Base-by-base conservation (phyloP, 2,888 invertebrate species). In the Pristionchus fissidentatus region DNA sequence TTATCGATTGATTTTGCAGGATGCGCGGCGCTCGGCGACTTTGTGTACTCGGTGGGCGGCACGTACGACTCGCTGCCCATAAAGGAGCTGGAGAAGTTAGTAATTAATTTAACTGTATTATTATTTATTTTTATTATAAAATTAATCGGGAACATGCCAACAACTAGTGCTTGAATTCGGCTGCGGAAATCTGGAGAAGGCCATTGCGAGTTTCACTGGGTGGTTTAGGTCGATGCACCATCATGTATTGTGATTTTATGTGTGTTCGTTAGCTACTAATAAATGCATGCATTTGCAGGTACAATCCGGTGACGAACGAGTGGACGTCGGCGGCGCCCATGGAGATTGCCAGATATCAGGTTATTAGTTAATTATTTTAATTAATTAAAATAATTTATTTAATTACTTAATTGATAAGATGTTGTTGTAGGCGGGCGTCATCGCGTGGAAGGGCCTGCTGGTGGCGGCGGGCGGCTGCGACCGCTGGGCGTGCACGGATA, bases 391-490 rank as follows among this genome's bases (percentile, higher is more conserved):
- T 4, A 29, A 10, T 62, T 29, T 29, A 57, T 29, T 57, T 0
- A 2, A 57, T n/a, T n/a, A n/a, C 15, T 41, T 10, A 35, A 43
- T 38, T n/a, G n/a, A n/a, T n/a, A n/a, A n/a, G n/a, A n/a, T n/a
- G n/a, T 79, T 13, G 13, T 86, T 80, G 66, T 96, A 96, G 93
- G 95, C 95, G 79, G 96, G 95, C 35, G 95, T 95, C 46, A 95
- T 95, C 85, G 93, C 94, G 46, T 95, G 95, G 93, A 94, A 94
- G 85, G 95, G 94, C 85, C 93, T 94, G 89, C 94, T 96, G 84
- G 95, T 95, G 94, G 96, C 95, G 46, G 95, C 95, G 84, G 97
- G 96, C 85, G 96, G 97, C 43, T 96, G 96, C 92, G 96, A 96
- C 93, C 83, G 88, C 70, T 89, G 89, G 89, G 62, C 73, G 1